Conservation (phyloP, 35 echinoderm and acorn worm genomes). For the Stichopus chloronotus region DNA sequence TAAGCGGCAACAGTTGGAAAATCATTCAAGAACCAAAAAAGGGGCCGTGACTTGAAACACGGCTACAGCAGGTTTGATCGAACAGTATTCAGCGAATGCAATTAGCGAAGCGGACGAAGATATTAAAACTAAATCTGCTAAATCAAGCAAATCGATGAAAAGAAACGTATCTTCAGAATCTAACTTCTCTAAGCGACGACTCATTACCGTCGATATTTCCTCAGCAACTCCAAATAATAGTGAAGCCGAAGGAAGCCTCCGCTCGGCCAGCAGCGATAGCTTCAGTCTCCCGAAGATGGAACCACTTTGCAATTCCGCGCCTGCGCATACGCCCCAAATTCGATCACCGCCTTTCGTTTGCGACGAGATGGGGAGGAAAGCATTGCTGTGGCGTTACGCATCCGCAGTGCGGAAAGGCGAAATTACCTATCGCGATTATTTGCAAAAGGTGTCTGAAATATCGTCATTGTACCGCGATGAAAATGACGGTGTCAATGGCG, state of each 20-base stretch:
- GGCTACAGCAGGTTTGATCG: constrained; percentile 14
- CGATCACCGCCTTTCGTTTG: constrained; percentile 41
- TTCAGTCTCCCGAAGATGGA: constrained; percentile 49
- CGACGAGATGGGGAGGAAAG: constrained; percentile 72
- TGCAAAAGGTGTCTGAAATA: constrained; percentile 75
- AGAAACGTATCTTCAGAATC: background rate
- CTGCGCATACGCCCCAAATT: constrained; percentile 11
- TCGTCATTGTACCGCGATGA: constrained; percentile 55
- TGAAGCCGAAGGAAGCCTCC: background rate
- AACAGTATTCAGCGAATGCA: constrained; percentile 1
- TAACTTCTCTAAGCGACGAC: background rate
- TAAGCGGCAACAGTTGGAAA: constrained; percentile 91
- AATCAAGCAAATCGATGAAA: background rate
- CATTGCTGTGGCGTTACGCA: constrained; percentile 56
- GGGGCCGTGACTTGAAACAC: constrained; percentile 12
- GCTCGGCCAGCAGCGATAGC: background rate
- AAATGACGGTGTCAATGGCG: background rate
- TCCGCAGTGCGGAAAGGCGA: constrained; percentile 67
- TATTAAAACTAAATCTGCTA: background rate
- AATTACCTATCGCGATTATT: constrained; percentile 79
- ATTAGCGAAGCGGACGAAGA: constrained; percentile 29
- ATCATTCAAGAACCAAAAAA: constrained; percentile 75
- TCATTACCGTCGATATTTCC: background rate
- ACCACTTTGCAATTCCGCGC: constrained; percentile 44
- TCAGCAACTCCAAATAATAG: constrained; percentile 4